Conservation (phyloP, 2,113 vertebrate species). For the Platanista minor region DNA sequence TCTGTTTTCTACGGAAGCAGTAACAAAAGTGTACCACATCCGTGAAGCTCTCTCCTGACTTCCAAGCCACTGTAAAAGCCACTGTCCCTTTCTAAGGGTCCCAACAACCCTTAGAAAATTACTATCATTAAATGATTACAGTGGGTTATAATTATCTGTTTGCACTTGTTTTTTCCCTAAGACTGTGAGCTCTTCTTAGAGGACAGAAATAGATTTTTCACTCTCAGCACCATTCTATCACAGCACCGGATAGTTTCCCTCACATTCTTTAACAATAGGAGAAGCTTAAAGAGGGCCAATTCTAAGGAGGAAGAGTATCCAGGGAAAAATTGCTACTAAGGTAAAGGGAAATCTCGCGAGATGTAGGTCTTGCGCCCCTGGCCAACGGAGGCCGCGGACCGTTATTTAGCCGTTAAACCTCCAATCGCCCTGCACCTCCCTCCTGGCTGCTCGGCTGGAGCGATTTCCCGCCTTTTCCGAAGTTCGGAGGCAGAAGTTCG, state of each 20-base stretch:
- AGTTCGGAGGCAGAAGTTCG: not conserved
- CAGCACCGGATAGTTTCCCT: accelerated
- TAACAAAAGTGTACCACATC: accelerated
- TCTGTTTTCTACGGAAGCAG: not conserved
- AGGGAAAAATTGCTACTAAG: accelerated
- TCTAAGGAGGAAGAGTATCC: not conserved
- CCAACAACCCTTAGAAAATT: not conserved
- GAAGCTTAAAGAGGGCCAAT: not conserved
- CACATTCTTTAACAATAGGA: not conserved
- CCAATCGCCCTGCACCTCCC: accelerated
- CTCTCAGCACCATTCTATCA: not conserved
- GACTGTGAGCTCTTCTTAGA: not conserved
- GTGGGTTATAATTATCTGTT: not conserved
- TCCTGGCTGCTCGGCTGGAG: accelerated
- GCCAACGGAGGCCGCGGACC: accelerated
- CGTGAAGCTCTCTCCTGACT: not conserved
- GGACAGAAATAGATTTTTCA: not conserved
- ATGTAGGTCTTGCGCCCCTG: accelerated
- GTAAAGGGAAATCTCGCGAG: conserved; percentile 38
- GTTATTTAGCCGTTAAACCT: conserved; percentile 45
- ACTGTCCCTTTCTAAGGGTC: not conserved
- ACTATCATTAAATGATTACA: too few species aligned
- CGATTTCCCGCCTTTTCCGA: not conserved
- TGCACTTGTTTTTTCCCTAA: not conserved
- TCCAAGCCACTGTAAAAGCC: accelerated